Evolutionary conservation across 2,888 invertebrate genomes (phyloP).

Genomic region (Saturnia japonica): DNA sequence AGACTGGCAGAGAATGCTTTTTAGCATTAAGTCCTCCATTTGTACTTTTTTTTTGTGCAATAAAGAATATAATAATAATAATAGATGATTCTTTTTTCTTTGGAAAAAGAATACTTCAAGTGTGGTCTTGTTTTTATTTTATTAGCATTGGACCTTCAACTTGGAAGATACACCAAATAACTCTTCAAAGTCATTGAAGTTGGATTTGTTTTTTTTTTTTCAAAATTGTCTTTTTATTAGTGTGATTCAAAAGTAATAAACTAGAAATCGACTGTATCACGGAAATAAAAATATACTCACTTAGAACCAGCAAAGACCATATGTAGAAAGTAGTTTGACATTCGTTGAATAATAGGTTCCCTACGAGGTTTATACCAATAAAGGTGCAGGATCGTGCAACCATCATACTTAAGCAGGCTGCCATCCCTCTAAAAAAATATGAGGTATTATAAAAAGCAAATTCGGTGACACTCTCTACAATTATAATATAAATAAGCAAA

Average conservation of each 20-base stretch:
- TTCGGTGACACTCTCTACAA: neutral
- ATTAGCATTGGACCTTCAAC: no score
- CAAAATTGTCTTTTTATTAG: no score
- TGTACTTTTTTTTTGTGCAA: no score
- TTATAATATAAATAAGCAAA: neutral
- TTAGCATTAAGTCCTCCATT: no score
- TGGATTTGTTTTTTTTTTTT: no score
- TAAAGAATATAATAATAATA: no score
- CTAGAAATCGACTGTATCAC: neutral
- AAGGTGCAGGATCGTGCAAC: constrained; percentile 70
- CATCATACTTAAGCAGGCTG: constrained; percentile 71
- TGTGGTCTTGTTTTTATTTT: no score
- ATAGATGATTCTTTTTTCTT: no score
- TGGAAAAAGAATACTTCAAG: no score
- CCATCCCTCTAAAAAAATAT: constrained; percentile 64
- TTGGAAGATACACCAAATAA: no score
- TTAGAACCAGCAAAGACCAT: constrained; percentile 68
- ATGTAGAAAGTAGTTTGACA: constrained; percentile 65
- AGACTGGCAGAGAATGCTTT: no score
- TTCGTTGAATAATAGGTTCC: constrained; percentile 65
- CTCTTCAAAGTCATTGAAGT: no score
- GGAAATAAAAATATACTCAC: constrained; percentile 49
- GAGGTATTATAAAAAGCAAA: neutral
- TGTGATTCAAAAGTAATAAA: neutral
- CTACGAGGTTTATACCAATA: constrained; percentile 71